These are phyloP conservation scores for Drosophila anomelani DNA, from an alignment of 2,888 invertebrate species.

Conservation along the genomic window DNA sequence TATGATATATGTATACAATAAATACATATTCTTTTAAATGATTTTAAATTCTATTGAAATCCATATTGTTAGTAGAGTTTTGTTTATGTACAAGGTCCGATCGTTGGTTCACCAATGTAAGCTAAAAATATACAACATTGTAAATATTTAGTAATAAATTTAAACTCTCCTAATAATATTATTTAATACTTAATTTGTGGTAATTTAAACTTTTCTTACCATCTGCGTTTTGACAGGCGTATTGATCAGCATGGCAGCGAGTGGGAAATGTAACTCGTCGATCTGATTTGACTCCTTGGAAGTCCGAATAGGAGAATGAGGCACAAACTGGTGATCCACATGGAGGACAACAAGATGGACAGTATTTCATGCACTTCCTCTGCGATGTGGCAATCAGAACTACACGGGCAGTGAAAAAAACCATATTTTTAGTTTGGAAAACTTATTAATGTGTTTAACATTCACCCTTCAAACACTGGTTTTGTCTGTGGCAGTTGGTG, in stretches of 20 bases:
- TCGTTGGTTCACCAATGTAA: slow-evolving; percentile 16
- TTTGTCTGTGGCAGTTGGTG: slow-evolving; percentile 47
- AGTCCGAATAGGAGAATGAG: slow-evolving; percentile 12
- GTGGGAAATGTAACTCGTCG: slow-evolving; percentile 1
- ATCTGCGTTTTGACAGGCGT: slow-evolving; percentile 15
- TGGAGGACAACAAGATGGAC: slow-evolving; percentile 6
- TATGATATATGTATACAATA: too few relatives aligned
- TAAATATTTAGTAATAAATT: background rate
- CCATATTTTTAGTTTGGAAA: too few relatives aligned
- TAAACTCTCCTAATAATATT: too few relatives aligned
- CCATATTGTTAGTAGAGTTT: background rate
- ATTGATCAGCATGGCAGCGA: slow-evolving; percentile 11
- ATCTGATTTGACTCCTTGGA: slow-evolving; percentile 7
- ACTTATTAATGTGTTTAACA: background rate
- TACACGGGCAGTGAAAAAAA: background rate
- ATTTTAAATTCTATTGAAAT: background rate
- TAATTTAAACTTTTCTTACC: background rate
- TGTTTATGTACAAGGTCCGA: background rate
- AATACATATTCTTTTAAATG: too few relatives aligned
- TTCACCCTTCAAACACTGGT: slow-evolving; percentile 42
- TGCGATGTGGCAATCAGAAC: background rate
- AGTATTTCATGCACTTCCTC: slow-evolving; percentile 5
- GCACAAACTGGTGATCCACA: slow-evolving; percentile 17
- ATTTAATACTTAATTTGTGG: background rate
- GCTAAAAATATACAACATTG: slow-evolving; percentile 6